Evolutionary conservation across 1,140 invertebrate species (phyloP).

Genomic region (Adelges cooleyi): DNA sequence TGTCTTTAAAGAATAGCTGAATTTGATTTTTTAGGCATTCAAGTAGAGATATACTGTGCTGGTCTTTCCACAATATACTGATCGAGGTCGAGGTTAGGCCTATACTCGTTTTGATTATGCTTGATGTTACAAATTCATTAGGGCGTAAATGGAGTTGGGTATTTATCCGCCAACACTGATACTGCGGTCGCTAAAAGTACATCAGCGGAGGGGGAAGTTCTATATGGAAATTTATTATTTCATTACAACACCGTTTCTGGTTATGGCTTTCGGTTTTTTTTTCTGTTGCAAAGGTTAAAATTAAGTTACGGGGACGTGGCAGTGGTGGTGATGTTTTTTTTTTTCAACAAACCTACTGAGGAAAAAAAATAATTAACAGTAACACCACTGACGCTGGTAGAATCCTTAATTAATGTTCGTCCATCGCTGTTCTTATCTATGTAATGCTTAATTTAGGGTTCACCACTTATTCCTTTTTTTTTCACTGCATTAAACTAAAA

Average conservation of each 20-base stretch:
- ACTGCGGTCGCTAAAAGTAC: too few species aligned
- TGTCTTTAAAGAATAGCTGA: too few species aligned
- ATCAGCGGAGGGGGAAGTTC: too few species aligned
- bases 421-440: slow-evolving; percentile 13
- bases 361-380: slow-evolving; percentile 27
- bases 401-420: slow-evolving; percentile 19
- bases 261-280: not conserved
- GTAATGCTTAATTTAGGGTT: slow-evolving; percentile 18
- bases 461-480: slow-evolving; percentile 15
- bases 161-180: too few species aligned
- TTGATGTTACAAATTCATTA: too few species aligned
- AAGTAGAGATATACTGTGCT: too few species aligned
- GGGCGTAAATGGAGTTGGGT: too few species aligned
- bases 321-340: not conserved
- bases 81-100: too few species aligned
- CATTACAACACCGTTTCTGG: not conserved
- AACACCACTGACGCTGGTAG: not conserved
- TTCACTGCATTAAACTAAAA: not conserved
- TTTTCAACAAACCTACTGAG: not conserved
- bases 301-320: not conserved
- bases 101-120: too few species aligned
- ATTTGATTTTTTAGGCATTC: too few species aligned
- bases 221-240: slow-evolving; percentile 27
- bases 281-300: slow-evolving; percentile 9
- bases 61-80: too few species aligned